phyloP scores from a whole-genome alignment of 64 coral and sea anemone species.

The Astreopora myriophthalma region DNA sequence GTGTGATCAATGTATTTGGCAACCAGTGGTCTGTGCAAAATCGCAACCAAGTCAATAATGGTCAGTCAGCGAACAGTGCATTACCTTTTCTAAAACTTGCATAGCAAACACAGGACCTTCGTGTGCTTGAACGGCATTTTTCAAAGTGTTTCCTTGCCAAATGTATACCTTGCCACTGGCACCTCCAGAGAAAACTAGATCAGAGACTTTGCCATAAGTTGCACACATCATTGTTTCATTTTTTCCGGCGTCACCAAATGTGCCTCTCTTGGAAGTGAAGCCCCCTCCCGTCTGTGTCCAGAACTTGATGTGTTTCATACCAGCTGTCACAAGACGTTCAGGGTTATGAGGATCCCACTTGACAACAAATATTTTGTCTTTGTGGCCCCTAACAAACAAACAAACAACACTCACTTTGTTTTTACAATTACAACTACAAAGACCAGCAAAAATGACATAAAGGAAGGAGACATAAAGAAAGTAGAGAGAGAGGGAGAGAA shows the following conservation, averaged over 20 bases:
- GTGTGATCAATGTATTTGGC: no score
- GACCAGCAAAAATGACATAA: no score
- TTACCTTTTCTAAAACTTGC: slow-evolving; percentile 97
- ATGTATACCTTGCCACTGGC: slow-evolving; percentile 93
- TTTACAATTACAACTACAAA: no score
- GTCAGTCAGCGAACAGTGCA: neutral
- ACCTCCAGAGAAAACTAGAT: slow-evolving; percentile 90
- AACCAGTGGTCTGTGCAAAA: no score
- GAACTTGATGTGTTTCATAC: slow-evolving; percentile 99
- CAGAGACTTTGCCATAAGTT: slow-evolving; percentile 82
- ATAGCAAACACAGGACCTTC: slow-evolving; percentile 98
- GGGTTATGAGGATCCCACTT: slow-evolving; percentile 90
- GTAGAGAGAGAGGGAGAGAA: no score
- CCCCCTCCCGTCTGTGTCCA: slow-evolving; percentile 98
- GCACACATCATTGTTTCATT: slow-evolving; percentile 97
- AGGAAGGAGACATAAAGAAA: no score
- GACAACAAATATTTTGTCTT: slow-evolving; percentile 98
- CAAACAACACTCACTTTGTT: no score
- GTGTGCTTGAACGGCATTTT: slow-evolving; percentile 83
- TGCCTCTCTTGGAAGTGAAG: slow-evolving; percentile 97
- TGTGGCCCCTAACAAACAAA: slow-evolving; percentile 98
- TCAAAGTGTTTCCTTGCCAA: slow-evolving; percentile 83
- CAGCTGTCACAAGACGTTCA: slow-evolving; percentile 89
- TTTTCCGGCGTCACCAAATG: slow-evolving; percentile 88
- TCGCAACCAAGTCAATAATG: neutral